phyloP scores from a whole-genome alignment of 2,888 invertebrate species.

The Scaptomyza polygonia region DNA sequence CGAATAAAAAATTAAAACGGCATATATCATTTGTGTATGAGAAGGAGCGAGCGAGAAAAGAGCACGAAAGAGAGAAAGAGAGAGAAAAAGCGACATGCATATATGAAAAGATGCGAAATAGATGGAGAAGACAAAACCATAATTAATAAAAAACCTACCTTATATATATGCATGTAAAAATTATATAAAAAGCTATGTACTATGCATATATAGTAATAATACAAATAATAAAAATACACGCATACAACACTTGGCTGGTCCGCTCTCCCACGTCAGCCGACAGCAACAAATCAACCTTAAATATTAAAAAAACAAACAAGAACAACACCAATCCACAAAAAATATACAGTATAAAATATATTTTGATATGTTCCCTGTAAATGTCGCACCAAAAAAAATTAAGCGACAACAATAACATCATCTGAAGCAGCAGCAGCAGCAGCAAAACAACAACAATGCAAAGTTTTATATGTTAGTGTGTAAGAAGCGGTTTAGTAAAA shows the following conservation, averaged over 20 bases:
- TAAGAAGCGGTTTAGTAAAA: conserved; percentile 66
- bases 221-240: conserved; percentile 7
- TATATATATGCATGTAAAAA: conserved; percentile 24
- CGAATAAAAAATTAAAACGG: conserved; percentile 16
- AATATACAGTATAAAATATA: conserved; percentile 17
- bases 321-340: conserved; percentile 19
- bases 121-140: conserved; percentile 21
- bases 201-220: conserved; percentile 47
- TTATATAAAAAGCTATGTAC: conserved; percentile 42
- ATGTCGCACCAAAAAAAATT: conserved; percentile 6
- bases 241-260: conserved; percentile 27
- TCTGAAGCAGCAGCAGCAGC: conserved; percentile 15
- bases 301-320: conserved; percentile 11
- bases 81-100: conserved; percentile 8
- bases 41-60: neutral
- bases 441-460: conserved; percentile 50
- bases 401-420: conserved; percentile 17
- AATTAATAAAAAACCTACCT: conserved; percentile 56
- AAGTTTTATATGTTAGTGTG: conserved; percentile 72
- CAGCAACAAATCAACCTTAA: conserved; percentile 33
- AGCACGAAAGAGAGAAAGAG: neutral
- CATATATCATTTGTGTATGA: conserved; percentile 36
- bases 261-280: conserved; percentile 26
- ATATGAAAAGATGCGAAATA: conserved; percentile 11
- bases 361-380: conserved; percentile 27